A percentile compares a stretch with the other conserved stretches of the same genome.
Evolutionary conservation across 2,797 vertebrate species (phyloP).

Genomic region (Megaceryle alcyon): DNA sequence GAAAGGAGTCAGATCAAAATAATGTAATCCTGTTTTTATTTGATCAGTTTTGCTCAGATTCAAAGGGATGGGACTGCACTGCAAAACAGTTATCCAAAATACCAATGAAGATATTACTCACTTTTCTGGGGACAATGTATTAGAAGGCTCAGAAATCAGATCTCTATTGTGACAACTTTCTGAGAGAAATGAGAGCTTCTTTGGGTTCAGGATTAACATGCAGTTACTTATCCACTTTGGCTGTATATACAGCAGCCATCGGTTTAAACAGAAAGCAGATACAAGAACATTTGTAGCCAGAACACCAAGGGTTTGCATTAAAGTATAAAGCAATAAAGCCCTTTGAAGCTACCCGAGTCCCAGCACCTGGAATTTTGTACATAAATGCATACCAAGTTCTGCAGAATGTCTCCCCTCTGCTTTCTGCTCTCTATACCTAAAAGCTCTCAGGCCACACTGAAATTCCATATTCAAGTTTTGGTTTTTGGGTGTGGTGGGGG

Average conservation of each 20-base stretch:
- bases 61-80: neutral
- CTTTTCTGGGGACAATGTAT: neutral
- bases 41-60: neutral
- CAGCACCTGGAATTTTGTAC: neutral
- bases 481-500: too few relatives aligned
- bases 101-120: neutral
- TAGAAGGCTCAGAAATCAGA: neutral
- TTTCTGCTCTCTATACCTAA: neutral
- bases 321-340: neutral
- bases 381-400: neutral
- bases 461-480: neutral
- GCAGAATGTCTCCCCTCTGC: neutral
- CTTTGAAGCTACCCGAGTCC: neutral
- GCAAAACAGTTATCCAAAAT: neutral
- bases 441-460: neutral
- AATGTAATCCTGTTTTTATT: neutral
- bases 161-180: neutral
- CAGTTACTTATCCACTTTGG: neutral
- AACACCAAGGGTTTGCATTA: neutral
- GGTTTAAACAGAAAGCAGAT: neutral
- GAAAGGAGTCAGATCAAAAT: neutral
- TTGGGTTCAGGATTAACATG: neutral
- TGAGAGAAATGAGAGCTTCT: neutral
- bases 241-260: neutral
- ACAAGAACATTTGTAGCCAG: neutral